Base-by-base conservation (phyloP, 2,797 vertebrate genomes). In the Myripristis murdjan region DNA sequence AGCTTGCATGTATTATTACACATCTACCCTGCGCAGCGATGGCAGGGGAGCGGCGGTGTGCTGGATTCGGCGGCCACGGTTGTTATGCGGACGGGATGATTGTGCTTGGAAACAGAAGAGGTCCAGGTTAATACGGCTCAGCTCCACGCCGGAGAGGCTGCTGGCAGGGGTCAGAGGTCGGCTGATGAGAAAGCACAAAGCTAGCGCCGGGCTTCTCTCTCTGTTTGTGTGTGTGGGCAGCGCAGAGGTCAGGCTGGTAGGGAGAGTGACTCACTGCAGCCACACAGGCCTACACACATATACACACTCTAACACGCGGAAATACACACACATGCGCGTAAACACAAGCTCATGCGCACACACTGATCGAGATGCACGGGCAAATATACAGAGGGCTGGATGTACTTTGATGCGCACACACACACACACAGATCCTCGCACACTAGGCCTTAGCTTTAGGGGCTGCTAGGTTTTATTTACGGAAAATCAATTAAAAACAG, bases 141-240 rank as follows among this genome's bases (percentile, higher is more conserved):
- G 85, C 81, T 79, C 65, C 14, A 18, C 67, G 65, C 68, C 59
- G 71, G 75, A 75, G 77, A 77, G 71, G 80, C 79, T 83, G 82
- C 75, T 63, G 70, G 82, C 79, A 58, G 64, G 64, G 77, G 81
- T 83, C 75, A 59, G 53, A 77, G 89, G 72, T 85, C 67, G 1
- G 58, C 75, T 83, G 88, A 90, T 91, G 88, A 91, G 88, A 89
- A 89, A 83, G 71, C 77, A 78, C 73, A 77, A 81, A 77, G 81
- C 87, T 65, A 69, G 75, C 6, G 66, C 51, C 1, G 41, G 68
- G 64, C 63, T 74, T 57, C 62, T 75, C 75, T 68, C 54, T 73
- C 4, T 82, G 69, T 86, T 46, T 81, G 60, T 76, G 76, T 86
- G 88, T 83, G 91, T 92, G 84, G 89, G 91, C 85, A 88, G 87